A percentile compares a stretch with the other conserved stretches of the same genome.
Conservation (phyloP, 2,888 invertebrate genomes). For the Chelonus formosanus region DNA sequence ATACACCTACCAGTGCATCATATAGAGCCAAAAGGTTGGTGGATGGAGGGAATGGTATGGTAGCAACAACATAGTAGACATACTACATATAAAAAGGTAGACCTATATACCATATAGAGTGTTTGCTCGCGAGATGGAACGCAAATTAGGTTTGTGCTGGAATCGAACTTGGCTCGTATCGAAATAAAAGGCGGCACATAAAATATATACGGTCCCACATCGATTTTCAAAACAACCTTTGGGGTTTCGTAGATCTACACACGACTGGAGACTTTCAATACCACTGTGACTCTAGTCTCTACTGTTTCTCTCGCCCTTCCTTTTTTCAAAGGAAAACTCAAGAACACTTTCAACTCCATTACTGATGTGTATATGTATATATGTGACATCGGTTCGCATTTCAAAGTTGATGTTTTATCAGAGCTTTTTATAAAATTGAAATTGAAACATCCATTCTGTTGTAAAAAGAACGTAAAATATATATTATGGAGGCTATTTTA, state of each 20-base stretch:
- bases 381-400: slow-evolving; percentile 30
- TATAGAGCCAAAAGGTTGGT: too few species aligned
- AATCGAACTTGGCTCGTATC: slow-evolving; percentile 58
- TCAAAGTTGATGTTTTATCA: slow-evolving; percentile 35
- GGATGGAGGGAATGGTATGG: too few species aligned
- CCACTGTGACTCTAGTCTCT: slow-evolving; percentile 2
- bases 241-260: slow-evolving; percentile 32
- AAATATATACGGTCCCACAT: slow-evolving; percentile 46
- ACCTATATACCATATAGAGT: slow-evolving; percentile 39
- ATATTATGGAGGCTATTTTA: slow-evolving; percentile 1
- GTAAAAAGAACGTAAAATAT: slow-evolving; percentile 18
- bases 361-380: slow-evolving; percentile 15
- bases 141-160: slow-evolving; percentile 62
- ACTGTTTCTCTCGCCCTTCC: slow-evolving; percentile 3
- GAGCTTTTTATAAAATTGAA: slow-evolving; percentile 36
- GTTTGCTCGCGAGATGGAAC: slow-evolving; percentile 62
- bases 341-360: slow-evolving; percentile 25
- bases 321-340: slow-evolving; percentile 11
- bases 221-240: slow-evolving; percentile 45
- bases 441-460: slow-evolving; percentile 34
- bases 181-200: slow-evolving; percentile 60
- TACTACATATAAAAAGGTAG: background rate
- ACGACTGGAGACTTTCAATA: slow-evolving; percentile 17
- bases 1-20: too few species aligned
- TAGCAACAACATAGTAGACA: background rate